Evolutionary conservation across 2,113 vertebrate species (phyloP).

Genomic region (Periophthalmodon schlosseri): DNA sequence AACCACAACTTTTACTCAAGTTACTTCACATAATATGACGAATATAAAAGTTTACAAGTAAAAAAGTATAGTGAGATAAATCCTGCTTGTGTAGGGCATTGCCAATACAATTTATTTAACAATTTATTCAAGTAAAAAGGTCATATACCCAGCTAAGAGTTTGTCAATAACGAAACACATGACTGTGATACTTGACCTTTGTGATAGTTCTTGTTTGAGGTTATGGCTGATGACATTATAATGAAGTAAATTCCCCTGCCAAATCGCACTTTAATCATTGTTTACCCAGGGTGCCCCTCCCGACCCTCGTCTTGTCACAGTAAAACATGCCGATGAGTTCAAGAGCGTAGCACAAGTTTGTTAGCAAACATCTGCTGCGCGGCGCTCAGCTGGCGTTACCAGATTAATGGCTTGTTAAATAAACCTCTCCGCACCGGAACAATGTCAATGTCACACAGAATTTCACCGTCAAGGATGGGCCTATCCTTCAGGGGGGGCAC

Average conservation of each 20-base stretch:
- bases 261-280: constrained; percentile 21
- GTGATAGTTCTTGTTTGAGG: background rate
- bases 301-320: constrained; percentile 45
- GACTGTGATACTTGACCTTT: background rate
- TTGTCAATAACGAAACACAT: background rate
- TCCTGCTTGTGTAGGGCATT: too few species aligned
- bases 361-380: constrained; percentile 77
- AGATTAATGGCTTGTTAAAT: constrained; percentile 78
- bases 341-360: constrained; percentile 68
- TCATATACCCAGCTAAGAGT: background rate
- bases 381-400: constrained; percentile 65
- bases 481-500: constrained; percentile 8
- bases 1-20: too few species aligned
- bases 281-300: constrained; percentile 29
- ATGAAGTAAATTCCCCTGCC: background rate
- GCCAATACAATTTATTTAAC: too few species aligned
- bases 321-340: constrained; percentile 58
- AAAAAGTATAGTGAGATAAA: too few species aligned
- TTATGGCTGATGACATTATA: background rate
- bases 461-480: constrained; percentile 56
- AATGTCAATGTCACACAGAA: constrained; percentile 71
- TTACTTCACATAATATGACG: too few species aligned
- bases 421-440: constrained; percentile 64
- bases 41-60: too few species aligned
- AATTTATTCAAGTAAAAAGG: too few species aligned